Conservation (phyloP, 2,888 invertebrate species). For the Antheraea yamamai region DNA sequence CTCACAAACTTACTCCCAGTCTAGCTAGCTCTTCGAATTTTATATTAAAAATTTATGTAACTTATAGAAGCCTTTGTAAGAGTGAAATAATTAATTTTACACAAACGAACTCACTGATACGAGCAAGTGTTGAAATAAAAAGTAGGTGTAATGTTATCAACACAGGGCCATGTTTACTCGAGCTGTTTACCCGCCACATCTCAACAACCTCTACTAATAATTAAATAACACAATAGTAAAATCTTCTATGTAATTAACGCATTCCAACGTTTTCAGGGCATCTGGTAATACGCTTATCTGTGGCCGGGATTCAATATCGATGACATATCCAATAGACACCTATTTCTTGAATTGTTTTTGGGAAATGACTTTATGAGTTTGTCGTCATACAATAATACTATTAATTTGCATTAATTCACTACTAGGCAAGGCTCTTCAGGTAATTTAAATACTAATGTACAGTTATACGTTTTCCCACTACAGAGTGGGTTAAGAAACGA, state of each 20-base stretch:
- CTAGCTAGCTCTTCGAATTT: too few species aligned
- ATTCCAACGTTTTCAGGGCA: constrained; percentile 17
- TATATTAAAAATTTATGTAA: background rate
- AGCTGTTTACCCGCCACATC: background rate
- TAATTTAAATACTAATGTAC: too few species aligned
- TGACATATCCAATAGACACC: background rate
- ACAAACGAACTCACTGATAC: background rate
- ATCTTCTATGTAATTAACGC: constrained; percentile 18
- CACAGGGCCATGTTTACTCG: background rate
- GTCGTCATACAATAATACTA: background rate
- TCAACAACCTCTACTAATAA: background rate
- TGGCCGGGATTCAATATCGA: background rate
- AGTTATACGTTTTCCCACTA: too few species aligned
- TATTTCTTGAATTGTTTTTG: background rate
- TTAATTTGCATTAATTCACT: background rate
- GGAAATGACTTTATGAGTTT: background rate
- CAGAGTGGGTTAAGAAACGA: too few species aligned
- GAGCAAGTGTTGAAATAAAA: background rate
- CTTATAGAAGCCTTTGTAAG: background rate
- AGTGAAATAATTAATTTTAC: background rate
- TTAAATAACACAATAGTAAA: background rate
- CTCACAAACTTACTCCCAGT: too few species aligned
- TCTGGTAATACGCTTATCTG: constrained; percentile 5
- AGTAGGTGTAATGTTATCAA: background rate
- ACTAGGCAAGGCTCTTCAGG: background rate